Percentiles rank a stretch among this genome's conserved stretches.
Conservation (phyloP, 1,140 invertebrate species). For the Nixonia krombeini region DNA sequence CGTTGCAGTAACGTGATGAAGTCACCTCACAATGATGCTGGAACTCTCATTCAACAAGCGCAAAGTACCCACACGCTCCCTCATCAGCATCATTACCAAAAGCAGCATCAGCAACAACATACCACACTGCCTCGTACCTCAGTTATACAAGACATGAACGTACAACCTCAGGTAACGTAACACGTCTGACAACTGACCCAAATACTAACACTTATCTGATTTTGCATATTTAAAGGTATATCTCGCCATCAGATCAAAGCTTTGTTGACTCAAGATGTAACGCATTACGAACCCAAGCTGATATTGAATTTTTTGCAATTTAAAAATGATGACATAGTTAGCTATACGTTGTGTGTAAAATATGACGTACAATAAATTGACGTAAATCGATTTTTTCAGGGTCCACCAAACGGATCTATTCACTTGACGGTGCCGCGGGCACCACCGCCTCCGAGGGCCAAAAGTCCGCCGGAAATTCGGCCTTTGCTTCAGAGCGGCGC, state of each 20-base stretch:
- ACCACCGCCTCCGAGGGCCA: constrained; percentile 73
- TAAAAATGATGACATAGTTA: too few species aligned
- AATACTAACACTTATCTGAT: too few species aligned
- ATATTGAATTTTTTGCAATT: too few species aligned
- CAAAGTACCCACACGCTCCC: constrained; percentile 72
- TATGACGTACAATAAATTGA: too few species aligned
- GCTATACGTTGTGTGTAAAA: too few species aligned
- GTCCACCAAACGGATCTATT: constrained; percentile 75
- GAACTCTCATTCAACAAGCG: constrained; percentile 69
- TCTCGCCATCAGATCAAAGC: too few species aligned
- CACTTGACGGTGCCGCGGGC: constrained; percentile 73
- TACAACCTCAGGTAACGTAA: constrained; percentile 55
- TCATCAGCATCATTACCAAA: constrained; percentile 72
- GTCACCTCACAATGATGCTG: constrained; percentile 74
- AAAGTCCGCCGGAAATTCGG: constrained; percentile 74
- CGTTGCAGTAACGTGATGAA: constrained; percentile 68
- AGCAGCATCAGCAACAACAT: constrained; percentile 71
- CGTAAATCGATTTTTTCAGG: too few species aligned
- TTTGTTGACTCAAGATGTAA: too few species aligned
- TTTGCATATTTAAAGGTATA: too few species aligned
- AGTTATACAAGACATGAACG: constrained; percentile 63
- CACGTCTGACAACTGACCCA: too few species aligned
- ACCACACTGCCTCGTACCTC: constrained; percentile 65
- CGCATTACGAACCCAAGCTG: too few species aligned
- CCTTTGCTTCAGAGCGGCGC: constrained; percentile 69